Evolutionary conservation across 2,113 vertebrate species (phyloP), one percentile per base, ranked within the genome.

Genomic region (Microcebus lehilahytsara): DNA sequence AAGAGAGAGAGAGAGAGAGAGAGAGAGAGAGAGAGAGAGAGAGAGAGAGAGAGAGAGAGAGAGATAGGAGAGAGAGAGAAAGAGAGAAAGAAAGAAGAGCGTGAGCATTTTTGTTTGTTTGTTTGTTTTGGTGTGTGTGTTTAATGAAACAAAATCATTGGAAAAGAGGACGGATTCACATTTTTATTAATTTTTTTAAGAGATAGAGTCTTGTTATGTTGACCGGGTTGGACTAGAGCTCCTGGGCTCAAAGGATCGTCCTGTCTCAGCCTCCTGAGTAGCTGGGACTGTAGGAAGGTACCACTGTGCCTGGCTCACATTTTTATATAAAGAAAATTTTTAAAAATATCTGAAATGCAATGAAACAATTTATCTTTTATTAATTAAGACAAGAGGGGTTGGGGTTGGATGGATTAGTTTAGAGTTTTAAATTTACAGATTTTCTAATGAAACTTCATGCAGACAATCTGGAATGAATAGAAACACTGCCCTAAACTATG

Each of bases 361-460:
- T 37, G 7, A 67, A 83, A 72, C 22, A 51, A 17, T 84, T 53
- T 9, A 32, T n/a, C 9, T 87, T 92, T 66, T 84, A 22, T 67
- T 74, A 42, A 67, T 32, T 74, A 78, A 46, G 23, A 13, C 13
- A 89, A 6, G 32, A 79, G n/a, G 60, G 9, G 20, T 25, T 69
- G 11, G 20, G 16, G 13, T 1, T 64, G 64, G 87, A 23, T 87
- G 32, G 69, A 71, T 96, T 89, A 85, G 9, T 83, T 94, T 75
- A 77, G 56, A 80, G 23, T 69, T 84, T 85, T 46, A 64, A 84
- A 89, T 51, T 89, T 64, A 79, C 49, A 81, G 37, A 85, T 89
- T 95, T 94, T 92, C 87, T 95, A 53, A 67, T 46, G 83, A 96
- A 96, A 90, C 69, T 80, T 95, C 42, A 90, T 62, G 6, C 16